Evolutionary conservation across 2,888 invertebrate species (phyloP).

Genomic region (Himalopsyche anomala): DNA sequence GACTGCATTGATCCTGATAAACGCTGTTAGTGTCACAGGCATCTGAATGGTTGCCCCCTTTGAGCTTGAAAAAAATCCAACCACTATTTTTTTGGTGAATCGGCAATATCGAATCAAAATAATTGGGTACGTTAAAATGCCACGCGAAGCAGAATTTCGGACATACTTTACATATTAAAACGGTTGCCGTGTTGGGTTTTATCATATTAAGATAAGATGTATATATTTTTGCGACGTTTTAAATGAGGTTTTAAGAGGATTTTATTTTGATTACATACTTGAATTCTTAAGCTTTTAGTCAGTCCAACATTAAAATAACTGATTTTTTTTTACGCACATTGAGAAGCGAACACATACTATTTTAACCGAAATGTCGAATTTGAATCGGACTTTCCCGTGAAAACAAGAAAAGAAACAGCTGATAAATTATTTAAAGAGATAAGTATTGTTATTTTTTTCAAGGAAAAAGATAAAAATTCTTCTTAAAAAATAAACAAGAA

Average conservation of each 20-base stretch:
- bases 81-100: constrained; percentile 1
- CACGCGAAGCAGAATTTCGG: background rate
- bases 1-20: constrained; percentile 15
- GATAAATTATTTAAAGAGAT: too few species aligned
- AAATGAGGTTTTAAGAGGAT: constrained; percentile 18
- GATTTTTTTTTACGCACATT: too few species aligned
- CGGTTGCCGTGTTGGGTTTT: constrained; percentile 29
- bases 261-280: constrained; percentile 1
- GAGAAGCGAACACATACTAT: too few species aligned
- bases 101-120: constrained; percentile 37
- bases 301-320: too few species aligned
- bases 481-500: too few species aligned
- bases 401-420: too few species aligned
- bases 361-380: too few species aligned
- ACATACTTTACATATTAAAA: constrained; percentile 33
- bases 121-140: constrained; percentile 38
- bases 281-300: background rate
- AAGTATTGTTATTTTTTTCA: too few species aligned
- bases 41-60: constrained; percentile 10
- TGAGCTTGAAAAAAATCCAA: background rate
- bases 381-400: too few species aligned
- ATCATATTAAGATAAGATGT: constrained; percentile 33
- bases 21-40: background rate
- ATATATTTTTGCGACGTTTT: background rate
- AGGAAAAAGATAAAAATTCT: too few species aligned